These are phyloP conservation scores for Sminthurinus aureus DNA, from an alignment of 2,888 invertebrate species.

Conservation along the genomic window DNA sequence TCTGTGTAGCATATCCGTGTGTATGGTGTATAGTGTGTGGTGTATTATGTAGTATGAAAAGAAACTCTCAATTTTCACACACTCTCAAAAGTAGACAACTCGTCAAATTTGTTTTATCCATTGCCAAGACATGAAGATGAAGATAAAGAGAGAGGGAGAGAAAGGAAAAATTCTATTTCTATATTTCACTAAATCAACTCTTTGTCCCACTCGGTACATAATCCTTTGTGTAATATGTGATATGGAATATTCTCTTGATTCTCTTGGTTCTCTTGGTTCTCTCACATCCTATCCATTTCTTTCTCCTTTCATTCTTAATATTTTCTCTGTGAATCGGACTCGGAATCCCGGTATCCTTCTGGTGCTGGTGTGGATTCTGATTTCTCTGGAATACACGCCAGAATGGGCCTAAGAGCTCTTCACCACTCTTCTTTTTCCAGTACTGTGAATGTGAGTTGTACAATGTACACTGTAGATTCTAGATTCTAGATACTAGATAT, in stretches of 20 bases:
- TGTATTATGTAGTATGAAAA: too few relatives aligned
- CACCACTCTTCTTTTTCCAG: neutral
- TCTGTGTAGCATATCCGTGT: too few relatives aligned
- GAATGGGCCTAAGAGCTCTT: too few relatives aligned
- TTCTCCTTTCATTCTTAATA: neutral
- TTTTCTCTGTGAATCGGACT: neutral
- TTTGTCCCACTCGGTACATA: neutral
- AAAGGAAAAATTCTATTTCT: neutral
- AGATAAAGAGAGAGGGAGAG: slow-evolving; percentile 5
- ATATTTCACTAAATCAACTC: neutral
- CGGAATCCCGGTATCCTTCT: neutral
- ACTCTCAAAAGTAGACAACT: neutral
- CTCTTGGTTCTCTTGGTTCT: neutral
- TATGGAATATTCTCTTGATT: too few relatives aligned
- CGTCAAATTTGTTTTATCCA: neutral
- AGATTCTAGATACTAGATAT: too few relatives aligned
- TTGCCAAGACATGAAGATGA: neutral
- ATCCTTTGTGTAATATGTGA: neutral
- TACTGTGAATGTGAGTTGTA: too few relatives aligned
- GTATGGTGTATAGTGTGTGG: too few relatives aligned
- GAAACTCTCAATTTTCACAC: neutral
- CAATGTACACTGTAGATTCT: too few relatives aligned
- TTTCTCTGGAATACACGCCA: neutral
- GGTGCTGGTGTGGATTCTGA: neutral
- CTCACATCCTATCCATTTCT: neutral